Evolutionary conservation across 1,140 invertebrate species (phyloP), one percentile per base, ranked within the genome.

Genomic region (Ruditapes philippinarum): DNA sequence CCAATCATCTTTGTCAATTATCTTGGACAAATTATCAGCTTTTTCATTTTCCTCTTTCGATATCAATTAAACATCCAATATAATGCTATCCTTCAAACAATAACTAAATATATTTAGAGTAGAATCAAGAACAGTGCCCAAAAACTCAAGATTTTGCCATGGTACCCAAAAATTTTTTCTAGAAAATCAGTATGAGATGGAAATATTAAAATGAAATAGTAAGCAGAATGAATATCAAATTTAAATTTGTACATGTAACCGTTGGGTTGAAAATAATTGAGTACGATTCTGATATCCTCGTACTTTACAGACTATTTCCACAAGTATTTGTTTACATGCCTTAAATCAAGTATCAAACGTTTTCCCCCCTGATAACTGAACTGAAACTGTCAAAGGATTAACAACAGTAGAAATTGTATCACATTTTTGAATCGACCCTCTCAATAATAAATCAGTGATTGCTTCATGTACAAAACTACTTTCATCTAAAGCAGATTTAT

Each of bases 1-100:
- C 85, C 85, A 88, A 79, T 88, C 89, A 45, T 91, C 86, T 45
- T 57, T 45, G 36, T 90, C 65, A 22, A 9, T 2, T 25, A 22
- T 82, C 28, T 73, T 76, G n/a, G 78, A 83, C 0, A 88, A 49
- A 45, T n/a, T 54, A 78, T 91, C 85, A n/a, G 90, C 74, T 57
- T 65, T 86, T 19, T 70, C 33, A 31, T 85, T 91, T 22, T 85
- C 28, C 2, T 33, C 1, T 14, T 73, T 45, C 17, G 80, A 62
- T 25, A 91, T 42, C 90, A 68, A 89, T 31, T 84, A 38, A 65
- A 73, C 54, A 25, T 68, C 49, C 1, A 88, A 14, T 17, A 19
- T 4, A 28, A 83, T 85, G 0, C 22, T 3, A 28, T 76, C 33
- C 5, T 14, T 45, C 22, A 70, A 14, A 70, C 80, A 80, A 31